phyloP scores from a whole-genome alignment of 2,797 vertebrate species.

The Lepus oiostolus region DNA sequence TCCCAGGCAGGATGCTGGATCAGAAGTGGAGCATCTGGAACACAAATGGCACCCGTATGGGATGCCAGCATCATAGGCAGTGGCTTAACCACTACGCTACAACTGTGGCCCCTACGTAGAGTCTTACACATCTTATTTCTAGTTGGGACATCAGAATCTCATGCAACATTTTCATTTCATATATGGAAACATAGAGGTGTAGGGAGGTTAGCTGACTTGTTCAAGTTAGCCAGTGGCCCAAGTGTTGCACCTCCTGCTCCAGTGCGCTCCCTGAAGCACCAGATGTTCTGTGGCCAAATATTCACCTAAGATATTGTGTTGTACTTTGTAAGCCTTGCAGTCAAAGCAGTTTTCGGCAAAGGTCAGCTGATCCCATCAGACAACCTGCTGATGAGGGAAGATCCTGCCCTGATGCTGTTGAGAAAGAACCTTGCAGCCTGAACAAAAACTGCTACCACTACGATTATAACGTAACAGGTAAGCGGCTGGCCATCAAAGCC shows the following conservation, averaged over 20 bases:
- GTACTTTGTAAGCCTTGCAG: constrained; percentile 93
- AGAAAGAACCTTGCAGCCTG: constrained; percentile 93
- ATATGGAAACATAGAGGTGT: neutral
- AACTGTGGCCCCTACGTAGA: neutral
- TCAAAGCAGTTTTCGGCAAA: constrained; percentile 91
- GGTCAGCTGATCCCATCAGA: constrained; percentile 92
- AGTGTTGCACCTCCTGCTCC: neutral
- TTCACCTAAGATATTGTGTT: constrained; percentile 42
- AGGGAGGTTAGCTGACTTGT: neutral
- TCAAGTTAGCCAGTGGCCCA: constrained; percentile 11
- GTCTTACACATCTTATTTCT: neutral
- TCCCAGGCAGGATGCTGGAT: too few relatives aligned
- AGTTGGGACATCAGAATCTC: neutral
- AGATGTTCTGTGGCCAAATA: neutral
- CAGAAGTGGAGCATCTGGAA: too few relatives aligned
- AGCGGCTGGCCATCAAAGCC: neutral
- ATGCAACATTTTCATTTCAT: neutral
- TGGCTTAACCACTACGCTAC: neutral
- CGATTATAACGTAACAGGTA: constrained; percentile 99
- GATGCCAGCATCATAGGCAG: too few relatives aligned
- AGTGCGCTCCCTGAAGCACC: neutral
- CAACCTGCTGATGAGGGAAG: constrained; percentile 91
- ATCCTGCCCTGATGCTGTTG: constrained; percentile 91
- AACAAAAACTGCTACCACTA: constrained; percentile 99
- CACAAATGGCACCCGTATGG: too few relatives aligned